Percentiles rank a stretch among this genome's conserved stretches.
Evolutionary conservation across 2,797 vertebrate genomes (phyloP).

Genomic region (Platyrinchus mystaceus): DNA sequence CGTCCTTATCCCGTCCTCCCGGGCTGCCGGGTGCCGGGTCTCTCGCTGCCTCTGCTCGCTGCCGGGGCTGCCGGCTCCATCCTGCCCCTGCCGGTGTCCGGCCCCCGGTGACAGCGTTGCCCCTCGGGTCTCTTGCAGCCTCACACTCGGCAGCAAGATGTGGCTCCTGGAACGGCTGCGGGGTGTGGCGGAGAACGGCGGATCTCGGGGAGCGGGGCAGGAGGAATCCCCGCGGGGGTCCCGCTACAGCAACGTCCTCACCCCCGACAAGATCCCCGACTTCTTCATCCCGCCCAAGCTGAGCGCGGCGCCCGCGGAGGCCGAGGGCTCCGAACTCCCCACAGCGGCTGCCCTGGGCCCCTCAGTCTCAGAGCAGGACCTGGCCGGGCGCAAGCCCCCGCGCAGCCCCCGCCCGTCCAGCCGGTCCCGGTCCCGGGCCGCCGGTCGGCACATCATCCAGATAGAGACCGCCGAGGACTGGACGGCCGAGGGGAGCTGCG

Average conservation of each 20-base stretch:
- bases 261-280: conserved; percentile 96
- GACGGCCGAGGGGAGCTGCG: conserved; percentile 61
- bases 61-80: not conserved
- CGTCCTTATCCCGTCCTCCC: not conserved
- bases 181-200: conserved; percentile 84
- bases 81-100: not conserved
- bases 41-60: not conserved
- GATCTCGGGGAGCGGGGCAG: conserved; percentile 53
- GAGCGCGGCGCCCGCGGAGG: conserved; percentile 80
- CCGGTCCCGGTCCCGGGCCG: conserved; percentile 82
- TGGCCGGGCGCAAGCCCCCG: conserved; percentile 77
- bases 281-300: conserved; percentile 97
- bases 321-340: conserved; percentile 63
- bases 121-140: not conserved
- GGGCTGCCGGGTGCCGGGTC: not conserved
- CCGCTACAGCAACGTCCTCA: conserved; percentile 93
- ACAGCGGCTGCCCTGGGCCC: conserved; percentile 75
- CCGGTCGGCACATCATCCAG: conserved; percentile 94
- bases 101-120: not conserved
- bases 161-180: conserved; percentile 96
- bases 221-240: conserved; percentile 62
- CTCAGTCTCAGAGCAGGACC: conserved; percentile 83
- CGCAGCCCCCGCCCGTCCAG: conserved; percentile 88
- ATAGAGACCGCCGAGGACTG: conserved; percentile 93
- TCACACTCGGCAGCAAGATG: conserved; percentile 78